Percentiles rank a stretch among this genome's conserved stretches.
Conservation (phyloP, 2,888 invertebrate genomes). For the Sussaba pulchella region DNA sequence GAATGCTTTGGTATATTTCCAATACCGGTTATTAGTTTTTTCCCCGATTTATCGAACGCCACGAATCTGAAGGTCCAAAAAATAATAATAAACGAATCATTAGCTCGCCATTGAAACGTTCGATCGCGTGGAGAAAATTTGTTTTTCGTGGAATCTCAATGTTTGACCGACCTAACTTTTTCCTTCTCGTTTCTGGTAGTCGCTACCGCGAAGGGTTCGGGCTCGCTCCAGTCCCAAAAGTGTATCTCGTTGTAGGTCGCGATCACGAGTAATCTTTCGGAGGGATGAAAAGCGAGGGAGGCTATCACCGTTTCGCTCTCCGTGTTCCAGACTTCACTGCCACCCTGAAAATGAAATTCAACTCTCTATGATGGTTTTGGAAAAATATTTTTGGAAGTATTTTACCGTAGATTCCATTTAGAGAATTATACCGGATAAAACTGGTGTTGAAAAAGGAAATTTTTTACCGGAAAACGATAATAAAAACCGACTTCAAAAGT, state of each 20-base stretch:
- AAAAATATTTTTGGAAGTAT: neutral
- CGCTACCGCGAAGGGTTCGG: conserved; percentile 90
- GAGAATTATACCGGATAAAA: too few species aligned
- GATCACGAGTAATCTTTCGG: conserved; percentile 92
- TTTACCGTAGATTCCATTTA: too few species aligned
- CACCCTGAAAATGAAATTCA: conserved; percentile 87
- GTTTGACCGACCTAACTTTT: conserved; percentile 89
- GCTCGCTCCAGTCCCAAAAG: conserved; percentile 95
- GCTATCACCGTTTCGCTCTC: conserved; percentile 91
- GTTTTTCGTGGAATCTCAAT: neutral
- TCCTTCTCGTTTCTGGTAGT: conserved; percentile 91
- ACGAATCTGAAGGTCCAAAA: conserved; percentile 89
- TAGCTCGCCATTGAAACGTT: too few species aligned
- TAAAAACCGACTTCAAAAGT: too few species aligned
- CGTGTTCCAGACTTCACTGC: conserved; percentile 93
- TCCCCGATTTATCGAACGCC: conserved; percentile 92
- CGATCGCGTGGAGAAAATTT: neutral
- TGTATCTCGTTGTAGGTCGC: conserved; percentile 93
- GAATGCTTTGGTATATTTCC: conserved; percentile 86
- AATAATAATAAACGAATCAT: too few species aligned
- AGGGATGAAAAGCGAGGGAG: conserved; percentile 94
- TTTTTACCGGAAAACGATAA: too few species aligned
- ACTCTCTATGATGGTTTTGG: neutral
- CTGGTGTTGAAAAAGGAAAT: too few species aligned
- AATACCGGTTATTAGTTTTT: conserved; percentile 94